phyloP scores from a whole-genome alignment of 2,888 invertebrate genomes.

The Drosophila macrothrix region DNA sequence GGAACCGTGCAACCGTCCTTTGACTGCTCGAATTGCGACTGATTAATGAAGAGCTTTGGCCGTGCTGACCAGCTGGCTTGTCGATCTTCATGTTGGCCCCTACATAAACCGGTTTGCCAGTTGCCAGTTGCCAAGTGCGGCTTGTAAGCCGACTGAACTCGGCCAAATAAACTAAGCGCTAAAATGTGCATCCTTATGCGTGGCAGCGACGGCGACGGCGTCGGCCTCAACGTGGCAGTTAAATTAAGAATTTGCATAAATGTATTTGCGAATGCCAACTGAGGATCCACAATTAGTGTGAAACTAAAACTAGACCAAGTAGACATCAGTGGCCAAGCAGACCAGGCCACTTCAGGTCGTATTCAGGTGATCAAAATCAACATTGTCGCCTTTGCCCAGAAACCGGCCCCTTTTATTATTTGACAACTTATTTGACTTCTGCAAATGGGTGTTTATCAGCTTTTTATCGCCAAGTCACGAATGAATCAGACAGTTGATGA shows the following conservation, averaged over 20 bases:
- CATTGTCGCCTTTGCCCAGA: neutral
- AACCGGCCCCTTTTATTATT: neutral
- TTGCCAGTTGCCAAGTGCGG: constrained; percentile 17
- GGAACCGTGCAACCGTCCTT: constrained; percentile 11
- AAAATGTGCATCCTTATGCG: constrained; percentile 42
- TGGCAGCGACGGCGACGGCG: constrained; percentile 20
- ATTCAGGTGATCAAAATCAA: neutral
- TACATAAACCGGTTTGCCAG: constrained; percentile 36
- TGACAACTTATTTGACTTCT: neutral
- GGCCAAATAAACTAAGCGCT: constrained; percentile 70
- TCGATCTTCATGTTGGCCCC: constrained; percentile 15
- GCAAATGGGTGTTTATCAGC: neutral
- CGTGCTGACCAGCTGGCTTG: constrained; percentile 18
- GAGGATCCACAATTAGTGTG: neutral
- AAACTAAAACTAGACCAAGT: neutral
- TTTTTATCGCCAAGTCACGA: neutral
- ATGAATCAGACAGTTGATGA: neutral
- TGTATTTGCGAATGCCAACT: constrained; percentile 14
- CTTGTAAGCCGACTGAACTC: constrained; percentile 43
- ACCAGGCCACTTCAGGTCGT: neutral
- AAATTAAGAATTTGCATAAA: constrained; percentile 53
- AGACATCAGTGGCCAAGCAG: neutral
- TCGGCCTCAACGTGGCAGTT: constrained; percentile 28
- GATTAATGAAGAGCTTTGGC: constrained; percentile 49
- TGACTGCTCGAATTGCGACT: constrained; percentile 33